Conservation (phyloP, 1,140 invertebrate genomes). For the Anastrepha obliqua region DNA sequence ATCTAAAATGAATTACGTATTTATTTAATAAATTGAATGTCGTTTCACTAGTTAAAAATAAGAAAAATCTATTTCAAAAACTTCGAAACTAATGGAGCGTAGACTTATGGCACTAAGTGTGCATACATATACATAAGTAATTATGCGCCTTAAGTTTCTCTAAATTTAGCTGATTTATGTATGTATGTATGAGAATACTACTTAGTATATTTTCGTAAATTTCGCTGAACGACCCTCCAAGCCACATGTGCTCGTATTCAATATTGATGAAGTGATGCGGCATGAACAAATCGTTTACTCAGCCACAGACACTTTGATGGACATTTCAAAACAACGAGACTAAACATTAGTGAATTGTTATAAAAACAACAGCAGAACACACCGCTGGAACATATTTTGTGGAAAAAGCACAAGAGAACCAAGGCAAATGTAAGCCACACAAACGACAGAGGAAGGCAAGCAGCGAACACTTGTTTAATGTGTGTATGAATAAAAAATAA, state of each 20-base stretch:
- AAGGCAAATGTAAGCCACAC: not conserved
- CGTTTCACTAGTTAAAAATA: too few species aligned
- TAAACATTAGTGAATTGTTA: conserved; percentile 2
- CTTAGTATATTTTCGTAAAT: too few species aligned
- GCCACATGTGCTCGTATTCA: not conserved
- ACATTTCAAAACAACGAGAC: conserved; percentile 43
- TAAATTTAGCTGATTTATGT: too few species aligned
- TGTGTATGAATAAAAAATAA: not conserved
- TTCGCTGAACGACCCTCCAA: not conserved
- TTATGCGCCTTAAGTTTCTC: too few species aligned
- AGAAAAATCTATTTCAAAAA: too few species aligned
- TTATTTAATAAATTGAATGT: too few species aligned
- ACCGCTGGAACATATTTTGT: not conserved
- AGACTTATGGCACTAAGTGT: too few species aligned
- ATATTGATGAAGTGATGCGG: not conserved
- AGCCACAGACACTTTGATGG: conserved; percentile 14
- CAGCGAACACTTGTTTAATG: not conserved
- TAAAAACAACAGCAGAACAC: conserved; percentile 21
- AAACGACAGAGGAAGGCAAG: not conserved
- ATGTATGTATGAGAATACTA: too few species aligned
- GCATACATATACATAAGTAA: too few species aligned
- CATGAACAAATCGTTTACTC: not conserved
- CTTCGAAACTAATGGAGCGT: too few species aligned
- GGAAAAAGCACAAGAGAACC: not conserved
- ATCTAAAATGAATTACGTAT: too few species aligned